These are phyloP conservation scores for Sorex maritimensis DNA, from an alignment of 2,797 vertebrate genomes.

Conservation along the genomic window DNA sequence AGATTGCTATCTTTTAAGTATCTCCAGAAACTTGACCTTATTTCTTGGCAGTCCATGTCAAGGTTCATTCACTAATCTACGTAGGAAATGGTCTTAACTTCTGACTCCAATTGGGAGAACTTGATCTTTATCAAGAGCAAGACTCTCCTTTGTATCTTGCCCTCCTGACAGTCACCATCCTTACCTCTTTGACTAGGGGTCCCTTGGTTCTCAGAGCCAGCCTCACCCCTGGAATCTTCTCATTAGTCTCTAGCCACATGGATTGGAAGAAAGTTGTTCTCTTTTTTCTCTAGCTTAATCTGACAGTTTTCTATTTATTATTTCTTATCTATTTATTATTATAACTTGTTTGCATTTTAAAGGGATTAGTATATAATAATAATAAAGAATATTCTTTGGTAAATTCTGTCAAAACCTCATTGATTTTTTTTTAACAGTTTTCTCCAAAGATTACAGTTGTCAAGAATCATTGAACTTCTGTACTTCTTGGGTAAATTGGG, in stretches of 20 bases:
- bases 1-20: conserved; percentile 23
- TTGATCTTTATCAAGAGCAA: not conserved
- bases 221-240: not conserved
- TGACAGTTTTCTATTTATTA: not conserved
- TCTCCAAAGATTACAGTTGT: conserved; percentile 64
- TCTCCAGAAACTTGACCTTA: conserved; percentile 24
- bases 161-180: not conserved
- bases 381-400: not conserved
- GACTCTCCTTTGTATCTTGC: not conserved
- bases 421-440: conserved; percentile 61
- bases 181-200: not conserved
- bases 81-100: conserved; percentile 25
- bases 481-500: conserved; percentile 35
- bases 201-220: not conserved
- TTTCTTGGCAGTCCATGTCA: not conserved
- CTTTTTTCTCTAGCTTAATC: conserved; percentile 37
- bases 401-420: conserved; percentile 49
- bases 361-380: not conserved
- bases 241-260: not conserved
- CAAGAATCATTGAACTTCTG: conserved; percentile 19
- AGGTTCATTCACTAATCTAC: not conserved
- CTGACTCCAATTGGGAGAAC: not conserved
- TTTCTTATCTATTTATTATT: not conserved
- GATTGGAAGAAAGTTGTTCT: conserved; percentile 7
- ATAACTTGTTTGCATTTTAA: conserved; percentile 53